Percentiles rank a stretch among this genome's conserved stretches.
Conservation (phyloP, 1,140 invertebrate species). For the Triops cancriformis region DNA sequence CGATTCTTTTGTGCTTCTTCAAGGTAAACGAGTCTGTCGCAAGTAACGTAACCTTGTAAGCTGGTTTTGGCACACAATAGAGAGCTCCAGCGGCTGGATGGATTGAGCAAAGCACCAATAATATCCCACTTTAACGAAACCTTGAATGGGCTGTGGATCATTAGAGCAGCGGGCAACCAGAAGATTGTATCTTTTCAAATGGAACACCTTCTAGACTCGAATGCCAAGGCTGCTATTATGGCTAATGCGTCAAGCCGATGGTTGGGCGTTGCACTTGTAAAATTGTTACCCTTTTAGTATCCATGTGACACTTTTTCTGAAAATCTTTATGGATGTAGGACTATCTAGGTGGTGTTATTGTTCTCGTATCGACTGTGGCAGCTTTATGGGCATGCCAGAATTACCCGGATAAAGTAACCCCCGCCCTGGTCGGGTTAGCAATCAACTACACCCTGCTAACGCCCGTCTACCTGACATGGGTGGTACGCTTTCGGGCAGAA, state of each 20-base stretch:
- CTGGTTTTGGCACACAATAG: conserved; percentile 38
- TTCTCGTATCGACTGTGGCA: conserved; percentile 59
- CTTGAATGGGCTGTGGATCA: conserved; percentile 54
- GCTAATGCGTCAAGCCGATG: conserved; percentile 70
- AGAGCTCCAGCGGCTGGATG: conserved; percentile 57
- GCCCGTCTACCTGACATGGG: conserved; percentile 71
- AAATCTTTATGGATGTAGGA: conserved; percentile 49
- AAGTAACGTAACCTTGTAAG: background rate
- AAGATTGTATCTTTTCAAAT: conserved; percentile 34
- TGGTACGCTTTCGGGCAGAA: conserved; percentile 67
- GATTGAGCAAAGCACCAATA: conserved; percentile 56
- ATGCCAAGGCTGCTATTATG: conserved; percentile 65
- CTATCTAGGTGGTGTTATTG: conserved; percentile 65
- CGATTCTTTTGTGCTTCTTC: conserved; percentile 61
- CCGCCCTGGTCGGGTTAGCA: conserved; percentile 58
- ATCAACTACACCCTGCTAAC: conserved; percentile 71
- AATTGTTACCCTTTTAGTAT: conserved; percentile 26
- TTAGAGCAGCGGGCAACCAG: conserved; percentile 60
- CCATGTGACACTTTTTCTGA: conserved; percentile 28
- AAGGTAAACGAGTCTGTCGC: conserved; percentile 43
- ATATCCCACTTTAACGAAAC: conserved; percentile 64
- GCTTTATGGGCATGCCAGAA: conserved; percentile 49
- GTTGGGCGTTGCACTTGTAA: conserved; percentile 69
- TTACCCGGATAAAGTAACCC: conserved; percentile 47
- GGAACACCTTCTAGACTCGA: conserved; percentile 49